Conservation (phyloP, 2,113 vertebrate genomes). For the Brienomyrus longianalis region DNA sequence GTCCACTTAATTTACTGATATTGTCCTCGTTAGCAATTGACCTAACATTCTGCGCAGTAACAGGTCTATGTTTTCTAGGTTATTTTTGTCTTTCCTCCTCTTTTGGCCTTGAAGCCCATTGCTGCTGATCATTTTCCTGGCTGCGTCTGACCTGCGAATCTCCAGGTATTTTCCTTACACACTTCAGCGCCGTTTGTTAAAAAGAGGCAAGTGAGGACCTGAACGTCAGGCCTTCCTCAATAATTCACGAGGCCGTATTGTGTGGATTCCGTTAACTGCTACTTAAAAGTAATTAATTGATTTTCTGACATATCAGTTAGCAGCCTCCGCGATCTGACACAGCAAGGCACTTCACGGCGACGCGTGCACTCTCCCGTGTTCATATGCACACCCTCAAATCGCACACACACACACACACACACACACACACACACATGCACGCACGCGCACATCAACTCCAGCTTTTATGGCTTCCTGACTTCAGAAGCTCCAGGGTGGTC, state of each 20-base stretch:
- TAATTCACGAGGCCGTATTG: conserved; percentile 85
- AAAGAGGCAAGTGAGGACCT: conserved; percentile 39
- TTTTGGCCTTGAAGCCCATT: background rate
- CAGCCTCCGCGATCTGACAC: conserved; percentile 69
- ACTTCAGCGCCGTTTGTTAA: conserved; percentile 36
- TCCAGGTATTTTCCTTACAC: conserved; percentile 5
- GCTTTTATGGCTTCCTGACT: background rate
- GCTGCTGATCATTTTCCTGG: background rate
- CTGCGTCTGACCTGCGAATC: background rate
- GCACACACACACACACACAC: background rate
- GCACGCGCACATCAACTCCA: background rate
- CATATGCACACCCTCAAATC: background rate
- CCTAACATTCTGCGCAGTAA: background rate
- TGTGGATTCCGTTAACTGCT: conserved; percentile 84
- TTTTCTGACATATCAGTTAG: conserved; percentile 99
- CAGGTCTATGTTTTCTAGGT: background rate
- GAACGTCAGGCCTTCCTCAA: conserved; percentile 69
- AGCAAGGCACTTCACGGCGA: conserved; percentile 40
- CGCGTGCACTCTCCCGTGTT: background rate
- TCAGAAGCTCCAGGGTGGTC: background rate
- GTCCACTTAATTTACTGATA: background rate
- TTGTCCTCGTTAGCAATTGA: background rate
- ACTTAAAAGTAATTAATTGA: conserved; percentile 99
- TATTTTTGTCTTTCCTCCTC: background rate
- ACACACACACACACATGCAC: background rate